These are phyloP conservation scores for Formica aserva DNA, from an alignment of 2,888 invertebrate species.

Conservation along the genomic window DNA sequence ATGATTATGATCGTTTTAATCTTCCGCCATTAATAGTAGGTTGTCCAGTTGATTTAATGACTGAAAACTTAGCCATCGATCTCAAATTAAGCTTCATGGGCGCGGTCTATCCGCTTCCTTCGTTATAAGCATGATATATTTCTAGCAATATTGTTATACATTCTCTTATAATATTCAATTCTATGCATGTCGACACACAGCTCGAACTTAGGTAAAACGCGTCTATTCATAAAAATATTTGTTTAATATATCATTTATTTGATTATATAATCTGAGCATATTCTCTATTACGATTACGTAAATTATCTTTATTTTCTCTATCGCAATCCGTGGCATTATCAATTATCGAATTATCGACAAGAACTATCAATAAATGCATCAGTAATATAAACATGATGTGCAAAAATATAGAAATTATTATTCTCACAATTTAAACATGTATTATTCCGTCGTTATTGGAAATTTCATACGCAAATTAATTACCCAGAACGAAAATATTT, in stretches of 20 bases:
- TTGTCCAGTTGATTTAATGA: slow-evolving; percentile 73
- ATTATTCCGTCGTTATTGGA: neutral
- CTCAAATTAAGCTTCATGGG: slow-evolving; percentile 72
- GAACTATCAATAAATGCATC: neutral
- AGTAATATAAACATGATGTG: neutral
- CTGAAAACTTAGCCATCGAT: slow-evolving; percentile 75
- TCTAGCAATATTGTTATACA: slow-evolving; percentile 4
- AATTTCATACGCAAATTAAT: slow-evolving; percentile 15
- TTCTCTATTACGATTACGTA: neutral
- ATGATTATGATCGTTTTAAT: slow-evolving; percentile 24
- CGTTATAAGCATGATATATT: slow-evolving; percentile 43
- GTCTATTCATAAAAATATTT: slow-evolving; percentile 12
- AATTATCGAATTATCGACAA: slow-evolving; percentile 6
- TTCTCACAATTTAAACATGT: neutral
- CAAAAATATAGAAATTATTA: neutral
- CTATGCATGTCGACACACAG: neutral
- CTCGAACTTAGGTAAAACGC: neutral
- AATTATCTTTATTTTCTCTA: neutral
- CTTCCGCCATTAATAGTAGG: slow-evolving; percentile 67
- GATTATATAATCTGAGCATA: neutral
- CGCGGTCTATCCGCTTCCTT: slow-evolving; percentile 77
- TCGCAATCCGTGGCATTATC: neutral
- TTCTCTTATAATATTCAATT: neutral
- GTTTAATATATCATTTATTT: neutral
- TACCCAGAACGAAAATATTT: neutral